Base-by-base conservation (phyloP, 2,797 vertebrate genomes). In the Acrossocheilus wenchowensis region DNA sequence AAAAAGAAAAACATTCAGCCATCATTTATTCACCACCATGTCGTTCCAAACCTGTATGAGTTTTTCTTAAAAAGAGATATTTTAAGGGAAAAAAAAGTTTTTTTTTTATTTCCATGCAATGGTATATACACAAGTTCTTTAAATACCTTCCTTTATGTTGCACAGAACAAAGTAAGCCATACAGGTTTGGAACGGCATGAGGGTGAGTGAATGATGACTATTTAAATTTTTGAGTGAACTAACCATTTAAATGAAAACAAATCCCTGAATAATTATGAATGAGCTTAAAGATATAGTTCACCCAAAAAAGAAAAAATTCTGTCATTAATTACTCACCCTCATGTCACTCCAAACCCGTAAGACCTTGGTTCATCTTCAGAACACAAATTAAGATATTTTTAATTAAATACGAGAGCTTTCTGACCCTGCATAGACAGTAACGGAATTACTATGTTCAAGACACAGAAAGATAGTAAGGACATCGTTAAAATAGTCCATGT, bases 181-280 rank as follows among this genome's bases (percentile, higher is more conserved):
- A 12, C 5, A 19, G 72, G 15, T 34, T 52, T 52, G 17, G 26
- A 75, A 52, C 5, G 15, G 19, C 73, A 77, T 36, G 1, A 36
- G 26, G 48, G 8, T 30, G n/a, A 34, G 15, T 17, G 50, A 74
- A 34, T 75, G 3, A 30, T 74, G 34, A 52, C 26, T 10, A 48
- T n/a, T 74, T 30, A 11, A 0, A 23, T 23, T 36, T 60, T 26
- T 41, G 21, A 11, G 4, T 78, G 6, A 60, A 78, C 21, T n/a
- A n/a, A 12, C 30, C 50, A 21, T 79, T 43, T 79, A 26, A 41
- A 41, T 68, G 2, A 15, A 68, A 68, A 78, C 34, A 64, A 66
- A 78, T 77, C 23, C 73, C 60, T 78, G 73, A 77, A 84, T 41
- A 14, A 73, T 50, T 39, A 36, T 43, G 23, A 64, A 83, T 1